phyloP scores from a whole-genome alignment of 2,113 vertebrate genomes.

The Engraulis encrasicolus region DNA sequence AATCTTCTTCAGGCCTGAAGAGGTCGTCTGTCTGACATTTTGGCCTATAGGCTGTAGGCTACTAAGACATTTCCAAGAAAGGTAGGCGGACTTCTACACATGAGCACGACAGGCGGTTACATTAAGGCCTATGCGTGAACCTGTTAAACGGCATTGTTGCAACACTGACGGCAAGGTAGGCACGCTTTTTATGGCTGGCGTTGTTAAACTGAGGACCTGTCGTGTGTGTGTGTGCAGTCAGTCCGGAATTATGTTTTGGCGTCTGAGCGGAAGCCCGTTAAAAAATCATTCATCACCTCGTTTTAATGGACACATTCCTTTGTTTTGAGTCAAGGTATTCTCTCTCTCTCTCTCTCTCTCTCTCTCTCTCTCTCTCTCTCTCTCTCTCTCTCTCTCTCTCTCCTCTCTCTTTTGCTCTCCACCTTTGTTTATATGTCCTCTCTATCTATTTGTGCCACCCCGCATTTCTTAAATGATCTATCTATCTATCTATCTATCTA shows the following conservation, averaged over 20 bases:
- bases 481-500: not conserved
- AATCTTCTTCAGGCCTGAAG: too few species aligned
- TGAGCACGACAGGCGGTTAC: not conserved
- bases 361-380: not conserved
- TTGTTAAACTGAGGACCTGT: slow-evolving; percentile 7
- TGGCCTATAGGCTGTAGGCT: too few species aligned
- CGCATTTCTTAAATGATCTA: too few species aligned
- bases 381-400: not conserved
- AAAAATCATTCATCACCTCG: slow-evolving; percentile 2
- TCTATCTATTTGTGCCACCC: not conserved
- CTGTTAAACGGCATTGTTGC: slow-evolving; percentile 5
- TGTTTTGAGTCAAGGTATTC: not conserved
- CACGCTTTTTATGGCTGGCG: not conserved
- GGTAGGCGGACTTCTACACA: not conserved
- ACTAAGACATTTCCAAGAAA: not conserved
- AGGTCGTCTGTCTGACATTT: not conserved
- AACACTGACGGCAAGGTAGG: not conserved
- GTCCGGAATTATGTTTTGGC: slow-evolving; percentile 13
- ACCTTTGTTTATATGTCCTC: not conserved
- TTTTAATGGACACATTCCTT: slow-evolving; percentile 21
- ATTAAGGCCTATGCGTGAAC: too few species aligned
- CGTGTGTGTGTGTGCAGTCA: not conserved
- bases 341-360: not conserved
- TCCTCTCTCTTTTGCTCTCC: too few species aligned
- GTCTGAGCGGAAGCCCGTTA: slow-evolving; percentile 13